phyloP scores from a whole-genome alignment of 1,140 invertebrate genomes.

The Anthonomus grandis region DNA sequence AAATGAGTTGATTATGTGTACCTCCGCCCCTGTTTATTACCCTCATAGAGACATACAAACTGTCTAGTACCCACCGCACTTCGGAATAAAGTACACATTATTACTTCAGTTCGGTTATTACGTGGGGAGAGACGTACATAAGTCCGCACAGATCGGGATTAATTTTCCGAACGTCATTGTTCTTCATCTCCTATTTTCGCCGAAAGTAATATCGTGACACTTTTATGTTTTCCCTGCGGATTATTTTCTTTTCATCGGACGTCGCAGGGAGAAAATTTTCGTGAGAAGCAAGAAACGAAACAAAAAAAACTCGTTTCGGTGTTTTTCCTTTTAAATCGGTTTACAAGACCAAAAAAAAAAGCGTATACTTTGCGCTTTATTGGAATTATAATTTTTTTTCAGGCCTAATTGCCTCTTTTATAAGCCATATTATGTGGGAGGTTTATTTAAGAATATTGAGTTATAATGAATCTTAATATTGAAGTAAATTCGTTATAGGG shows the following conservation, averaged over 20 bases:
- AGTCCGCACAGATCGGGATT: conserved; percentile 4
- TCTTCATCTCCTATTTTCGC: conserved; percentile 7
- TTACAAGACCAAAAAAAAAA: background rate
- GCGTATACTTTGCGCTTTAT: background rate
- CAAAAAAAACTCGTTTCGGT: too few relatives aligned
- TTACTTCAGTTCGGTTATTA: conserved; percentile 23
- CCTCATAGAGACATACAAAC: too few relatives aligned
- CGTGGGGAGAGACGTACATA: conserved; percentile 1
- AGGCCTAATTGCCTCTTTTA: too few relatives aligned
- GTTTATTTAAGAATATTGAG: too few relatives aligned
- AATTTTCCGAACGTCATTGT: conserved; percentile 10
- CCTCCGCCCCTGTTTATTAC: too few relatives aligned
- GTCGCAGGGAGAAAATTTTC: background rate
- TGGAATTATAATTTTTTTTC: too few relatives aligned
- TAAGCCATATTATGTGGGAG: too few relatives aligned
- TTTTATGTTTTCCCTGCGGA: conserved; percentile 22
- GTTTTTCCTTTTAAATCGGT: background rate
- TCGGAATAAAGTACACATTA: conserved; percentile 24
- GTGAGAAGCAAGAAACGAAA: too few relatives aligned
- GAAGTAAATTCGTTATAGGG: too few relatives aligned
- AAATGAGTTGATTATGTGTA: too few relatives aligned
- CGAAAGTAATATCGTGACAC: conserved; percentile 15
- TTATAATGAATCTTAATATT: too few relatives aligned
- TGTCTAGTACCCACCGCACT: conserved; percentile 2
- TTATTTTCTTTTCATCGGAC: conserved; percentile 17